These are phyloP conservation scores for Sminthopsis crassicaudata DNA, from an alignment of 2,113 vertebrate species.

Conservation along the genomic window DNA sequence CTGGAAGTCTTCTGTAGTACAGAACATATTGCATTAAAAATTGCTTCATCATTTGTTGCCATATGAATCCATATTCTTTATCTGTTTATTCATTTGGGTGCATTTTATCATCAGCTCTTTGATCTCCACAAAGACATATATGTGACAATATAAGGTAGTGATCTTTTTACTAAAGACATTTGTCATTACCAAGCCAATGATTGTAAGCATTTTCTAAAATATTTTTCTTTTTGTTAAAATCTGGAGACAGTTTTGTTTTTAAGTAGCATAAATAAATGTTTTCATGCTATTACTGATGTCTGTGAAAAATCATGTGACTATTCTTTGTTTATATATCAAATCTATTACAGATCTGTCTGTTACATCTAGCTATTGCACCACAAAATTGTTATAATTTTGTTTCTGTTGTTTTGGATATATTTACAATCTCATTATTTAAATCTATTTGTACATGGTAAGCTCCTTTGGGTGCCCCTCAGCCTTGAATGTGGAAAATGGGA, in stretches of 20 bases:
- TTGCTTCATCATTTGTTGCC: constrained; percentile 61
- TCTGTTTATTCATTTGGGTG: constrained; percentile 55
- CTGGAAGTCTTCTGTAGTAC: constrained; percentile 53
- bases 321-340: not conserved
- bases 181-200: constrained; percentile 52
- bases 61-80: constrained; percentile 35
- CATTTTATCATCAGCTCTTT: constrained; percentile 20
- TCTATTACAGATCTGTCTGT: not conserved
- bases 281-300: constrained; percentile 17
- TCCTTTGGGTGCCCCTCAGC: not conserved
- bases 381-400: not conserved
- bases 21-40: constrained; percentile 52
- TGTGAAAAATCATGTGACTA: not conserved
- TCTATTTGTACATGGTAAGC: not conserved
- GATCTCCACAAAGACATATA: constrained; percentile 14
- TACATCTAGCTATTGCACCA: not conserved
- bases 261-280: constrained; percentile 20
- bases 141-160: constrained; percentile 41
- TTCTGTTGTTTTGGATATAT: not conserved
- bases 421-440: not conserved
- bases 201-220: constrained; percentile 35
- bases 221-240: constrained; percentile 51
- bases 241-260: constrained; percentile 29
- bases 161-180: constrained; percentile 74
- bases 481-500: not conserved